Evolutionary conservation across 1,140 invertebrate genomes (phyloP).

Genomic region (Trissolcus basalis): DNA sequence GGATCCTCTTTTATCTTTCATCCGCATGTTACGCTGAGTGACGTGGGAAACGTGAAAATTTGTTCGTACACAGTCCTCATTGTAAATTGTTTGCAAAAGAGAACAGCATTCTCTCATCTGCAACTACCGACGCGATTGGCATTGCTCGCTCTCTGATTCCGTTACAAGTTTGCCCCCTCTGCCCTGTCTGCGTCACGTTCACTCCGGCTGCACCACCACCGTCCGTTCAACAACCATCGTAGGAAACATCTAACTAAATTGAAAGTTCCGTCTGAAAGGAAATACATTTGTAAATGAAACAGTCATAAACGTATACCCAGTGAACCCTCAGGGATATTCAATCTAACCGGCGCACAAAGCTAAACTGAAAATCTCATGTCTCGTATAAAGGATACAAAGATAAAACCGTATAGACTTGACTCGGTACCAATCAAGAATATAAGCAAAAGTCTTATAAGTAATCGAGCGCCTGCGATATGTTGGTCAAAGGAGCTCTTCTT

Average conservation of each 20-base stretch:
- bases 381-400: slow-evolving; percentile 59
- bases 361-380: slow-evolving; percentile 59
- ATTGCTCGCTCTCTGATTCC: slow-evolving; percentile 48
- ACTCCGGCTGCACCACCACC: not conserved
- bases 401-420: slow-evolving; percentile 51
- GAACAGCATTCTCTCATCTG: slow-evolving; percentile 52
- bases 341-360: slow-evolving; percentile 60
- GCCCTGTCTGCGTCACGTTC: slow-evolving; percentile 1
- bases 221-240: slow-evolving; percentile 39
- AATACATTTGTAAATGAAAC: slow-evolving; percentile 75
- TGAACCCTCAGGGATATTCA: slow-evolving; percentile 62
- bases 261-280: slow-evolving; percentile 73
- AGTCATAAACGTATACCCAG: slow-evolving; percentile 64
- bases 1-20: slow-evolving; percentile 39
- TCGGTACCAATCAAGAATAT: slow-evolving; percentile 55
- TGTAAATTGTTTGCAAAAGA: slow-evolving; percentile 53
- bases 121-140: slow-evolving; percentile 44
- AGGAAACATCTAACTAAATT: slow-evolving; percentile 70
- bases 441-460: slow-evolving; percentile 51
- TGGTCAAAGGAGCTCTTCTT: slow-evolving; percentile 33
- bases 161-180: slow-evolving; percentile 44
- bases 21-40: slow-evolving; percentile 40
- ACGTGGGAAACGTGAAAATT: slow-evolving; percentile 54
- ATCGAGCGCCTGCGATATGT: slow-evolving; percentile 36
- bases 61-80: slow-evolving; percentile 38